Conservation (phyloP, 2,888 invertebrate genomes). For the Volucella zonaria region DNA sequence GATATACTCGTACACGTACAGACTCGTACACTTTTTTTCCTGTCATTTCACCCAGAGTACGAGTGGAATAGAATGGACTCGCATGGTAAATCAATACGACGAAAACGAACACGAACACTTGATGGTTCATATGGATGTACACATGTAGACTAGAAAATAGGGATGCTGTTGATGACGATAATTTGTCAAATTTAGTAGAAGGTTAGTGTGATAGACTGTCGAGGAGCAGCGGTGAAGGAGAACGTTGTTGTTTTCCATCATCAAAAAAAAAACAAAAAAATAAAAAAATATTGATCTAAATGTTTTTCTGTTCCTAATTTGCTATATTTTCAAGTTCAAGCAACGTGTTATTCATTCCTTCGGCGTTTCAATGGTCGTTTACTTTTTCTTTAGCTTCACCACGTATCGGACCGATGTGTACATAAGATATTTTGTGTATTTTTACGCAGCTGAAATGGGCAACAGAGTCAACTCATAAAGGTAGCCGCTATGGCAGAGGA, state of each 20-base stretch:
- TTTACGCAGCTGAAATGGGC: constrained; percentile 63
- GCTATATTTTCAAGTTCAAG: constrained; percentile 66
- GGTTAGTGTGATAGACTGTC: constrained; percentile 4
- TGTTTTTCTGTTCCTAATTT: constrained; percentile 62
- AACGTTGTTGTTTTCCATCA: constrained; percentile 8
- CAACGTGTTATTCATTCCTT: constrained; percentile 51
- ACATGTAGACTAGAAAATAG: constrained; percentile 5
- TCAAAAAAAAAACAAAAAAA: constrained; percentile 13
- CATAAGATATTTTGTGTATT: constrained; percentile 68
- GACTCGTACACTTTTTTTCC: constrained; percentile 4
- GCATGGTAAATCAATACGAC: constrained; percentile 60
- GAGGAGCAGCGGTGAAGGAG: not conserved
- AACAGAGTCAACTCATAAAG: constrained; percentile 40
- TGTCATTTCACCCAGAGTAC: not conserved
- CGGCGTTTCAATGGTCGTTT: constrained; percentile 36
- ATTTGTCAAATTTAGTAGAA: constrained; percentile 42
- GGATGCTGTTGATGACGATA: not conserved
- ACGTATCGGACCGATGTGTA: constrained; percentile 33
- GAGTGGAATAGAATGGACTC: not conserved
- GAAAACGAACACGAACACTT: constrained; percentile 12
- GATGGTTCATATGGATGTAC: too few species aligned
- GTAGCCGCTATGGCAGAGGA: not conserved
- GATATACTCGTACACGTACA: constrained; percentile 12
- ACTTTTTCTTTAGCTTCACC: constrained; percentile 22
- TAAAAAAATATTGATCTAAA: constrained; percentile 53